Evolutionary conservation across 2,888 invertebrate genomes (phyloP).

Genomic region (Synergus itoensis): DNA sequence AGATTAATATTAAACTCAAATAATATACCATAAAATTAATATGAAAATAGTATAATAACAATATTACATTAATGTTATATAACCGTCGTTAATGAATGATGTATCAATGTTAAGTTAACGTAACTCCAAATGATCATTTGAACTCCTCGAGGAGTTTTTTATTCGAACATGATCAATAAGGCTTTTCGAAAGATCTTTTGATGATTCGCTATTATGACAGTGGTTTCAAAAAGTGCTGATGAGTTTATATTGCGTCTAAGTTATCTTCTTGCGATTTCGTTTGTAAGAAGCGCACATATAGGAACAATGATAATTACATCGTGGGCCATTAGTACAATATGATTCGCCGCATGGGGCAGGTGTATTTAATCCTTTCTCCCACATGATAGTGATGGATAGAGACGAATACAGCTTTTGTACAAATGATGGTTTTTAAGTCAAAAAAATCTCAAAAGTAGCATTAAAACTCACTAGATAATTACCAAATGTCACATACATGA

Average conservation of each 20-base stretch:
- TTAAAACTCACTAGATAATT: neutral
- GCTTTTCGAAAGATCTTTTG: neutral
- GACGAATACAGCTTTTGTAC: constrained; percentile 39
- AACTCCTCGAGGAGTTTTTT: too few species aligned
- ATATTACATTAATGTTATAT: too few species aligned
- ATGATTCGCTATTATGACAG: neutral
- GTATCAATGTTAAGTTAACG: too few species aligned
- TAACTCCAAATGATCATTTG: neutral
- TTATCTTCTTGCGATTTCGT: neutral
- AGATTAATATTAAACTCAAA: neutral
- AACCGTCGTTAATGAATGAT: too few species aligned
- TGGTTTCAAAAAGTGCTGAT: neutral
- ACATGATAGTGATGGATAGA: constrained; percentile 59
- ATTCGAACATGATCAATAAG: neutral
- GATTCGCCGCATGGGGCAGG: constrained; percentile 66
- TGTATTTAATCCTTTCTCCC: constrained; percentile 56
- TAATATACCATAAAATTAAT: too few species aligned
- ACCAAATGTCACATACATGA: too few species aligned
- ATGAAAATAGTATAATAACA: too few species aligned
- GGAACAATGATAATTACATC: constrained; percentile 69
- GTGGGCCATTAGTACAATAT: constrained; percentile 65
- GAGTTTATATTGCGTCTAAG: neutral
- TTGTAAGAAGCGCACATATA: constrained; percentile 33
- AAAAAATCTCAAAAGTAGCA: neutral
- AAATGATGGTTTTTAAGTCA: neutral